A percentile compares a stretch with the other conserved stretches of the same genome.
Conservation (phyloP, 2,797 vertebrate species). For the Passerculus sandwichensis region DNA sequence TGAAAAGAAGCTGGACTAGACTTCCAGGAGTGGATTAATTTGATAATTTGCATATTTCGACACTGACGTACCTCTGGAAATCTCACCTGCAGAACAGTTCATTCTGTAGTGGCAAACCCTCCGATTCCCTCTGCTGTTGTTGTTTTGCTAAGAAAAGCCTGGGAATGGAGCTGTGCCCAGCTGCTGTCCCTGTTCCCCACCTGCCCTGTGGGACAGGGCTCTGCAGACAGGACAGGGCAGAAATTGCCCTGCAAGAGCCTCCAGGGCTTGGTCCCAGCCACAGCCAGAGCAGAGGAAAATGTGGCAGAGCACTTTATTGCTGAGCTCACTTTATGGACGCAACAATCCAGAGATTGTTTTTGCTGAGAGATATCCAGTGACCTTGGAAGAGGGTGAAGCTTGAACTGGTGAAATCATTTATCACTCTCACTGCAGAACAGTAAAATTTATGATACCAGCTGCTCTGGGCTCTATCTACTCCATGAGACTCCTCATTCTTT, state of each 20-base stretch:
- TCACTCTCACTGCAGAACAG: background rate
- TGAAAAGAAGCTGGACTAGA: background rate
- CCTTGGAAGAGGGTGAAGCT: constrained; percentile 4
- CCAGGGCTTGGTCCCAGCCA: background rate
- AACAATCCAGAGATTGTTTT: background rate
- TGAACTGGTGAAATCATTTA: constrained; percentile 8
- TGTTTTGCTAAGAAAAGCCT: background rate
- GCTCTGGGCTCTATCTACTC: background rate
- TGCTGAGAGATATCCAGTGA: background rate
- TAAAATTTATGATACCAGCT: constrained; percentile 20
- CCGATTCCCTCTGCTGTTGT: accelerated
- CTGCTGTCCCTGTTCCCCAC: background rate
- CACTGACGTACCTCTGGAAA: background rate
- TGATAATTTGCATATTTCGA: background rate
- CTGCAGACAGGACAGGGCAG: background rate
- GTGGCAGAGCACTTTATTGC: background rate
- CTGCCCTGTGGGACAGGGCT: background rate
- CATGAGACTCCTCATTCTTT: background rate
- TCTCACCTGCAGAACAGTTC: background rate
- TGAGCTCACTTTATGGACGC: background rate
- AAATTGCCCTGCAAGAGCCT: background rate
- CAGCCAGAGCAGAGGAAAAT: background rate
- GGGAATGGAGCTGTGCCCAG: background rate
- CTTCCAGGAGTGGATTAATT: background rate
- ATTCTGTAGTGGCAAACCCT: background rate